phyloP scores from a whole-genome alignment of 2,113 vertebrate species.

The Taxidea taxus region DNA sequence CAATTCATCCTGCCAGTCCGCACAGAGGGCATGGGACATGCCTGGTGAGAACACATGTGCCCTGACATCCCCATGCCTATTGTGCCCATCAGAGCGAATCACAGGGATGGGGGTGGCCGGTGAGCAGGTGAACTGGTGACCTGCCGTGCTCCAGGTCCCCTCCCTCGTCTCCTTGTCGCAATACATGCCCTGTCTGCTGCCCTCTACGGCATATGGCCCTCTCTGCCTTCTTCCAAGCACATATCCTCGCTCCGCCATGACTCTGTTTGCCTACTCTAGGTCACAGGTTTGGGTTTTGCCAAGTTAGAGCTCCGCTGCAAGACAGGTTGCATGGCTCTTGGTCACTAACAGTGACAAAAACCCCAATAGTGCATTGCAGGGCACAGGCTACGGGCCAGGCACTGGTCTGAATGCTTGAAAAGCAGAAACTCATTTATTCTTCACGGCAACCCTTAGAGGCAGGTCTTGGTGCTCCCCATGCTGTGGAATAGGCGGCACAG shows the following conservation, averaged over 20 bases:
- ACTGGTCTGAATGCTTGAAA: fast-evolving
- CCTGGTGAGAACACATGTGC: fast-evolving
- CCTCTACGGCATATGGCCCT: fast-evolving
- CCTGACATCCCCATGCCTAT: fast-evolving
- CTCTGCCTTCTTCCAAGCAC: neutral
- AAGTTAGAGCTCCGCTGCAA: neutral
- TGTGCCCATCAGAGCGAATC: fast-evolving
- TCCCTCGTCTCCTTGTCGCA: neutral
- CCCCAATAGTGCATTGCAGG: fast-evolving
- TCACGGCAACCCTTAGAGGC: neutral
- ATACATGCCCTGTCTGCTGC: fast-evolving
- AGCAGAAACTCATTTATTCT: neutral
- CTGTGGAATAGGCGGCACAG: neutral
- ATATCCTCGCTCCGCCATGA: neutral
- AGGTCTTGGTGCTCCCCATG: neutral
- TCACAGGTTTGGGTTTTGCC: fast-evolving
- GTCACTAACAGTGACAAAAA: neutral
- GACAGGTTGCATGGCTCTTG: neutral
- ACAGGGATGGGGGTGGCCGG: fast-evolving
- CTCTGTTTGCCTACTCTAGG: neutral
- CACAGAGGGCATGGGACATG: fast-evolving
- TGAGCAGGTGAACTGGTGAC: fast-evolving
- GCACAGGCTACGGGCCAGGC: fast-evolving
- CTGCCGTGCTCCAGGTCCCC: fast-evolving
- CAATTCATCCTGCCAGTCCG: fast-evolving